phyloP scores from a whole-genome alignment of 2,113 vertebrate genomes.

The Nycticryphes semicollaris region DNA sequence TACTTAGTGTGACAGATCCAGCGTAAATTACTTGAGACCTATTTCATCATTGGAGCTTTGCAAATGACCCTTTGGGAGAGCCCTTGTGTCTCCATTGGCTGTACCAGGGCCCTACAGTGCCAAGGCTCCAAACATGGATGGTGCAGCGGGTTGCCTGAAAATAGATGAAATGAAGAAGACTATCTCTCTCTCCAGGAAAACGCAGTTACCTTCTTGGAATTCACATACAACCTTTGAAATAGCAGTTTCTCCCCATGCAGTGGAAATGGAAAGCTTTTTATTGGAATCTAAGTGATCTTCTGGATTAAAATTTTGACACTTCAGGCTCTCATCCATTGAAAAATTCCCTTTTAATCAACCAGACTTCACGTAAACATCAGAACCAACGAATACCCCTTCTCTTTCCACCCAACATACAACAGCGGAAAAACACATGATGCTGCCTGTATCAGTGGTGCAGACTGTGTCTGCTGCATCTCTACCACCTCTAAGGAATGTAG shows the following conservation, averaged over 20 bases:
- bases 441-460: not conserved
- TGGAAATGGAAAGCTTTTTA: not conserved
- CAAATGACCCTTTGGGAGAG: not conserved
- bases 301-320: not conserved
- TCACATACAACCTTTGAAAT: not conserved
- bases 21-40: not conserved
- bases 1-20: not conserved
- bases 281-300: not conserved
- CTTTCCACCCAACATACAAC: not conserved
- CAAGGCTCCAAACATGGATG: not conserved
- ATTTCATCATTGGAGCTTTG: not conserved
- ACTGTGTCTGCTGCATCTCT: not conserved
- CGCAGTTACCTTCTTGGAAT: not conserved
- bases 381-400: not conserved
- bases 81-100: not conserved
- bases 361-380: not conserved
- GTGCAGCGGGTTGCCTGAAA: not conserved
- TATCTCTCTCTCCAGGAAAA: not conserved
- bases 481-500: not conserved
- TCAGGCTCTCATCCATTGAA: not conserved
- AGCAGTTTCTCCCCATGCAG: accelerated
- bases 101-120: not conserved
- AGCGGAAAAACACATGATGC: not conserved
- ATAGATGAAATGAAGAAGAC: not conserved
- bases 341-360: not conserved